Base-by-base conservation (phyloP, 2,113 vertebrate species). In the Ptilorrhoa leucosticta region DNA sequence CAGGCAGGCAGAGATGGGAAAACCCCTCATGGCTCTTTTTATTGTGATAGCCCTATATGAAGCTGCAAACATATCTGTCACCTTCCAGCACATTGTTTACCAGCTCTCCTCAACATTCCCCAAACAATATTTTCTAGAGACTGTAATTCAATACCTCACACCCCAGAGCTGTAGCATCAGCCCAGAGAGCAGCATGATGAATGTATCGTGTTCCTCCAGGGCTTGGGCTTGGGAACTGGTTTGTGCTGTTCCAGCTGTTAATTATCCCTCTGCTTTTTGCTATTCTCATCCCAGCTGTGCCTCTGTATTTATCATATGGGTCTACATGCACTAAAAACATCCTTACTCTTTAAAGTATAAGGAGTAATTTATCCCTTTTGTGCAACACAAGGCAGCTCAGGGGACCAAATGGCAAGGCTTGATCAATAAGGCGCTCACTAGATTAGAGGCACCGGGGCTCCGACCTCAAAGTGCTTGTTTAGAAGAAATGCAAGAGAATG, bases 61-160 rank as follows among this genome's bases (percentile, higher is more conserved):
- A 94, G 91, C 94, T 90, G 79, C 91, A 96, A 94, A 86, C 85
- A 2, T 83, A 91, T 92, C 91, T 85, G 90, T 95, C 96, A 96
- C 96, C 87, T 90, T 89, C 84, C 82, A 90, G 73, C 84, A 78
- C 71, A 20, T 11, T 96, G 93, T 90, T 97, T 94, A 97, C 91
- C 82, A 90, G 94, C 72, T 93, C 82, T 94, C 91, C 71, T 95
- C 91, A 77, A 44, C 78, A 80, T 30, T 91, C 96, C 93, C 89
- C 75, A 77, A 93, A 87, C 95, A 90, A 88, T 90, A 86, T 96
- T 97, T 96, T 72, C 91, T 80, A 65, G 87, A 66, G 51, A 93
- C 87, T 95, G 75, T 71, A 85, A 91, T 89, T 83, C 89, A 94
- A 71, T 63, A 63, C 75, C 81, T 89, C 64, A 14, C 56, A 61